Conservation (phyloP, 1,140 invertebrate species). For the Megalonaias nervosa region DNA sequence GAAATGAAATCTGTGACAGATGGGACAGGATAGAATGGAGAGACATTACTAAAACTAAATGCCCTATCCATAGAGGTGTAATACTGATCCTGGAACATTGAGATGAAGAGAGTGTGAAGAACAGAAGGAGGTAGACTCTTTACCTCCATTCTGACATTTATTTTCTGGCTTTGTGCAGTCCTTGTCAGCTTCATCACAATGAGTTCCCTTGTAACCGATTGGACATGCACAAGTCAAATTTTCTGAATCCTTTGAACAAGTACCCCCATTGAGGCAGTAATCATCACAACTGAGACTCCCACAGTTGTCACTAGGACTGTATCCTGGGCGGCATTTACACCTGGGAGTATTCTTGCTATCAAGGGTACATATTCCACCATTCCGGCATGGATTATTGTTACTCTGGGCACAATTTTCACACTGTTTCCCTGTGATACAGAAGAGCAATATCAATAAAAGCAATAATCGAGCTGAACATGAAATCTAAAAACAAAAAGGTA, state of each 20-base stretch:
- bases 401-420: constrained; percentile 24
- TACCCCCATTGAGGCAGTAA: constrained; percentile 15
- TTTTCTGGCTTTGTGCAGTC: neutral
- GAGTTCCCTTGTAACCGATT: constrained; percentile 6
- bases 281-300: constrained; percentile 10
- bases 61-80: no score
- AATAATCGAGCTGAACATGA: no score
- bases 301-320: constrained; percentile 13
- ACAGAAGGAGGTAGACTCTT: neutral
- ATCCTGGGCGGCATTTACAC: constrained; percentile 19
- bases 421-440: neutral
- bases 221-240: constrained; percentile 7
- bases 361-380: constrained; percentile 18
- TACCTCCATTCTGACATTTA: constrained; percentile 31
- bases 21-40: no score
- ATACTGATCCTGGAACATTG: no score
- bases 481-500: no score
- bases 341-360: neutral
- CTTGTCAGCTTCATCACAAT: constrained; percentile 10
- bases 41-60: no score
- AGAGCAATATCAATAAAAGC: no score
- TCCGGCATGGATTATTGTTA: constrained; percentile 1
- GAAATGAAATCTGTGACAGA: no score
- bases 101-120: no score
- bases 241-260: neutral